Conservation (phyloP, 1,140 invertebrate genomes). For the Thalassaphorura encarpata region DNA sequence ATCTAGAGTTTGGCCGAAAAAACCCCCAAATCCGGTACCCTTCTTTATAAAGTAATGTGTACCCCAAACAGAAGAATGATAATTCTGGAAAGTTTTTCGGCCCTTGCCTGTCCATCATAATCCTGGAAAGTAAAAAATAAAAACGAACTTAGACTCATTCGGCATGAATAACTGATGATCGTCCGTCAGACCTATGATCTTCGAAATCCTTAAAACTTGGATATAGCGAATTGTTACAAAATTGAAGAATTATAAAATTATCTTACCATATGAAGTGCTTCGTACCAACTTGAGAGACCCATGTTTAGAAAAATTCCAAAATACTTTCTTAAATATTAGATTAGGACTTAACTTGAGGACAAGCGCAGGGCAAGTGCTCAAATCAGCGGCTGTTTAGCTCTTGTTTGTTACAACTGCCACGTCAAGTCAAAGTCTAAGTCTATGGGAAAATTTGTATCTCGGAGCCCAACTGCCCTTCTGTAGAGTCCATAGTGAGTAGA, state of each 20-base stretch:
- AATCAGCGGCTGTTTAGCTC: no score
- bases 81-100: constrained; percentile 74
- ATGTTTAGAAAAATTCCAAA: constrained; percentile 5
- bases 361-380: not conserved
- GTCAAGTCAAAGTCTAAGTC: no score
- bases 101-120: constrained; percentile 79
- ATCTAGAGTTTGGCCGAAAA: not conserved
- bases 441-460: no score
- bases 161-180: not conserved
- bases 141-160: not conserved
- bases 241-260: not conserved
- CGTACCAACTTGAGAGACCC: constrained; percentile 26
- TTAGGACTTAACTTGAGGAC: not conserved
- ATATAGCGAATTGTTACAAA: not conserved
- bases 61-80: constrained; percentile 81
- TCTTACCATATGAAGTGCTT: constrained; percentile 28
- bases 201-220: not conserved
- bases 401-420: no score
- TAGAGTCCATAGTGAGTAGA: no score
- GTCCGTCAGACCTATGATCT: not conserved
- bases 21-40: not conserved
- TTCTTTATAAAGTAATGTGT: constrained; percentile 35
- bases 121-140: constrained; percentile 49
- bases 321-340: not conserved
- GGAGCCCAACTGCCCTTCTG: no score